Base-by-base conservation (phyloP, 2,113 vertebrate genomes). In the Corythoichthys haematopterus region DNA sequence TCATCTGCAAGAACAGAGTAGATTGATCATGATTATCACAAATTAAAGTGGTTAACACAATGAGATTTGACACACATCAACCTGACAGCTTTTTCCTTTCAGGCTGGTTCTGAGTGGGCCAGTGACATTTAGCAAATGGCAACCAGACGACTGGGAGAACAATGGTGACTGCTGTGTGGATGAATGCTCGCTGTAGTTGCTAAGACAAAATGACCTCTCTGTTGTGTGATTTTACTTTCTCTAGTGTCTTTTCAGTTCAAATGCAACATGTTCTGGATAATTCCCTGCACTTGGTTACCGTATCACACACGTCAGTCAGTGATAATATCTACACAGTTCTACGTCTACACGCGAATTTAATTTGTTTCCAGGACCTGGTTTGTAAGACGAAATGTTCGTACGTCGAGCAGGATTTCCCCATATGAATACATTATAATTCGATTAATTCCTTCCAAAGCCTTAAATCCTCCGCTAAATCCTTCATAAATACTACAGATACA, bases 121-220 rank as follows among this genome's bases (percentile, higher is more conserved):
- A 6, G n/a, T 33, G 40, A 62, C 59, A 62, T 62, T 62, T 62
- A 45, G 28, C n/a, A 33, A 62, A 62, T 61, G 38, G 15, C 59
- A 45, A 38, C n/a, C 59, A 37, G 40, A 46, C 40, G 45, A 62
- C 8, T 12, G 4, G 40, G 40, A 61, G 40, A 16, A 12, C 40
- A 12, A 45, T 28, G 59, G 2, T 45, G n/a, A 7, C 59, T 62
- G 59, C 38, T 13, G 2, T 20, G 40, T 61, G 38, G 40, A 45
- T 28, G 40, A 61, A 45, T 40, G 16, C 40, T n/a, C 2, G 59
- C 40, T 45, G 16, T 45, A 62, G n/a, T 40, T 46, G 10, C n/a
- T 12, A 28, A 62, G 4, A 45, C 4, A 28, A 43, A 46, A 28
- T 45, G n/a, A 62, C 43, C 7, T 11, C 58, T n/a, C 59, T 10